Conservation (phyloP, 1,140 invertebrate genomes). For the Lordiphosa clarofinis region DNA sequence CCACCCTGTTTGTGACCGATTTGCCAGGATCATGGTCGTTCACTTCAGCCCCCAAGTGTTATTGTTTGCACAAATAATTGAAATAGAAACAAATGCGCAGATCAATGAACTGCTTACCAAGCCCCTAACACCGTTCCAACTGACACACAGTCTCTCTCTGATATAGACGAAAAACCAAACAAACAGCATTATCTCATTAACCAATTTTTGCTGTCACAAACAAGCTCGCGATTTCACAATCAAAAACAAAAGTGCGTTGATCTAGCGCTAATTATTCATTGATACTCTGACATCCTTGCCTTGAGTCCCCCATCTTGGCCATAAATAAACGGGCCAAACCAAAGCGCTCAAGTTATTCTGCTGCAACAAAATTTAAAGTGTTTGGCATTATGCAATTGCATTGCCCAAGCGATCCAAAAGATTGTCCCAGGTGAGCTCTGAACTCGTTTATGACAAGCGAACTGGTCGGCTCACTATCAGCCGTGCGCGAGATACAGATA, state of each 20-base stretch:
- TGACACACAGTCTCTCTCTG: constrained; percentile 21
- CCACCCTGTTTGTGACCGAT: constrained; percentile 23
- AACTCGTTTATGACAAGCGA: constrained; percentile 53
- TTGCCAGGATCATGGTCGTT: constrained; percentile 48
- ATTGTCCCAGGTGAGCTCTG: constrained; percentile 52
- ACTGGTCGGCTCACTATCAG: constrained; percentile 25
- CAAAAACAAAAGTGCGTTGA: constrained; percentile 55
- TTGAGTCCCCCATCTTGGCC: constrained; percentile 40
- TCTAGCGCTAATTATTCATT: constrained; percentile 10
- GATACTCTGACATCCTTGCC: constrained; percentile 54
- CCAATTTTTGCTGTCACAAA: constrained; percentile 55
- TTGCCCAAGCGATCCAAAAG: constrained; percentile 40
- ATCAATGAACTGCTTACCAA: constrained; percentile 65
- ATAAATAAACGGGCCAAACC: constrained; percentile 62
- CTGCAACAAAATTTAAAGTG: constrained; percentile 51
- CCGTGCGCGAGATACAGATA: constrained; percentile 20
- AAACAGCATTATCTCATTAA: constrained; percentile 66
- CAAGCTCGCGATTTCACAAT: constrained; percentile 68
- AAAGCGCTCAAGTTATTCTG: constrained; percentile 66
- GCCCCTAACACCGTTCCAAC: constrained; percentile 35
- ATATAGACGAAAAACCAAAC: constrained; percentile 14
- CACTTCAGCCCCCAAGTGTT: constrained; percentile 5
- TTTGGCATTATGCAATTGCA: constrained; percentile 40
- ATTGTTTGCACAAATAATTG: constrained; percentile 28
- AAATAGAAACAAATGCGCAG: constrained; percentile 30